Base-by-base conservation (phyloP, 2,888 invertebrate species). In the Sphaeridia pumilis region DNA sequence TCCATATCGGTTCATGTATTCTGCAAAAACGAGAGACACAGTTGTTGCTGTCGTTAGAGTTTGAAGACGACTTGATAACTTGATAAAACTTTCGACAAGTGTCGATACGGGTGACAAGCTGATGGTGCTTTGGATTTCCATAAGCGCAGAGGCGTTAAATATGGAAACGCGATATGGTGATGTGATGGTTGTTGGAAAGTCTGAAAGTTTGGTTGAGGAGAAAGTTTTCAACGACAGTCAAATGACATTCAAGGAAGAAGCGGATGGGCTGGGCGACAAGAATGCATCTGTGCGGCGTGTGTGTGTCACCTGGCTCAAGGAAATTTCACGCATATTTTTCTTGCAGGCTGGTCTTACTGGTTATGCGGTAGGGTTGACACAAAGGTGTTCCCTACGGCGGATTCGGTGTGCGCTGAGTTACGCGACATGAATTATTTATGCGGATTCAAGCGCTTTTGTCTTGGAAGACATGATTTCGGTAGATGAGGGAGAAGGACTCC, bases 1-100 rank as follows among this genome's bases (percentile, higher is more conserved):
- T 24, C 78, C 72, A 67, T 87, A 87, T 66, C 80, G 74, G 48
- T 81, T 74, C 74, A 89, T 78, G 68, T 85, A 87, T 60, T 76
- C 81, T 83, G 68, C 2, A 62, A 57, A 52, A 52, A 44, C 35
- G 42, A 31, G 2, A 44, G 46, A 14, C n/a, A n/a, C n/a, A n/a
- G n/a, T n/a, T n/a, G n/a, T n/a, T n/a, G n/a, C n/a, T 42, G 24
- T n/a, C n/a, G n/a, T n/a, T n/a, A n/a, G n/a, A n/a, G n/a, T n/a
- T n/a, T n/a, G n/a, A n/a, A n/a, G n/a, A n/a, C n/a, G n/a, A n/a
- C n/a, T n/a, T n/a, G n/a, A n/a, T n/a, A n/a, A n/a, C n/a, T n/a
- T n/a, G n/a, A n/a, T n/a, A n/a, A n/a, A n/a, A n/a, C n/a, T n/a
- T n/a, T n/a, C n/a, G n/a, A n/a, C n/a, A n/a, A n/a, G n/a, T n/a